phyloP scores from a whole-genome alignment of 2,113 vertebrate genomes.

The Philantomba maxwellii region DNA sequence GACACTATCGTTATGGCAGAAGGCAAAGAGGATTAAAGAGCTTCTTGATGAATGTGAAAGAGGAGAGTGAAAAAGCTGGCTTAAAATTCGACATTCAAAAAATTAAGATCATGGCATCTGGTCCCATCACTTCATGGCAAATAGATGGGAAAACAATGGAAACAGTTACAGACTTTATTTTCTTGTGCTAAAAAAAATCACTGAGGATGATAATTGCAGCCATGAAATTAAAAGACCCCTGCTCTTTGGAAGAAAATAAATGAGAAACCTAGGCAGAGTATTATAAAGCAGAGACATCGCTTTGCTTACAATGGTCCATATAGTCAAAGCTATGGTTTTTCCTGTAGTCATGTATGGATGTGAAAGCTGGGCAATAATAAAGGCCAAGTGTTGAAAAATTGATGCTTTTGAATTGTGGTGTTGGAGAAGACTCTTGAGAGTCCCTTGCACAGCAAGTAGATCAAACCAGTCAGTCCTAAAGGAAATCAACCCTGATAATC shows the following conservation, averaged over 20 bases:
- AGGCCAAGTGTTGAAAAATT: rapidly evolving
- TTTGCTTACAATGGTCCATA: neutral
- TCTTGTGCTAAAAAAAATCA: neutral
- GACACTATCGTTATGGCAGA: neutral
- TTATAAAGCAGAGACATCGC: neutral
- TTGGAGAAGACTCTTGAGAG: neutral
- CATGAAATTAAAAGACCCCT: neutral
- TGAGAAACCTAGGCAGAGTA: neutral
- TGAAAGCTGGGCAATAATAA: neutral
- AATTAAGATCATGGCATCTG: neutral
- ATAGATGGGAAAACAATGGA: neutral
- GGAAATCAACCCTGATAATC: neutral
- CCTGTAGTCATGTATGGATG: neutral
- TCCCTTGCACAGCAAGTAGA: neutral
- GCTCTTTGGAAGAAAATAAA: neutral
- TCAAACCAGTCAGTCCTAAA: neutral
- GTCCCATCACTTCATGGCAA: neutral
- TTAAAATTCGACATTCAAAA: neutral
- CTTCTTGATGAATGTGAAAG: neutral
- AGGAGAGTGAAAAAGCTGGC: neutral
- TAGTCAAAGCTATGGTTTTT: neutral
- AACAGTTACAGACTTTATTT: neutral
- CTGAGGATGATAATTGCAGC: neutral
- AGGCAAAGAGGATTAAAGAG: neutral
- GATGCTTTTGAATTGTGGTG: neutral